These are phyloP conservation scores for Belonocnema kinseyi DNA, from an alignment of 1,140 invertebrate genomes.

Conservation along the genomic window DNA sequence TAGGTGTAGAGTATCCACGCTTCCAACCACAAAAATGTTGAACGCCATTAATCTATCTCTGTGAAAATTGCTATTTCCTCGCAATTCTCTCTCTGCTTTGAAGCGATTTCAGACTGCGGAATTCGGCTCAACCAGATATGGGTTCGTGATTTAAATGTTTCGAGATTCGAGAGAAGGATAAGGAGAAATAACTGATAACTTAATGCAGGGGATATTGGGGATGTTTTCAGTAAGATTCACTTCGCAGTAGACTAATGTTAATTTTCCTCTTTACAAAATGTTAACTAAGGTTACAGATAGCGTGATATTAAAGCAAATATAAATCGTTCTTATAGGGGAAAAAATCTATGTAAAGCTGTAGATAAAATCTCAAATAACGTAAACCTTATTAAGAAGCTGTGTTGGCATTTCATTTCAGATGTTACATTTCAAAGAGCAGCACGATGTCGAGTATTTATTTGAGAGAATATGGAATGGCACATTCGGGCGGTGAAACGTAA, in stretches of 20 bases:
- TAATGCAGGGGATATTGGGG: not conserved
- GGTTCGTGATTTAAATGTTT: constrained; percentile 16
- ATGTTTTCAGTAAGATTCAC: not conserved
- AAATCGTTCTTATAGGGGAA: no score
- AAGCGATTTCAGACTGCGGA: constrained; percentile 10
- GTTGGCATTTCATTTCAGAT: no score
- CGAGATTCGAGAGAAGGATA: not conserved
- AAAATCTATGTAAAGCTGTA: no score
- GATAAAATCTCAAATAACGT: no score
- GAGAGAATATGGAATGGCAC: not conserved
- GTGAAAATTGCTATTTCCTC: constrained; percentile 26
- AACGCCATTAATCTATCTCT: constrained; percentile 25
- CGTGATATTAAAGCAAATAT: no score
- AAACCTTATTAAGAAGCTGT: no score
- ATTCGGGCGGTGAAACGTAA: constrained; percentile 43
- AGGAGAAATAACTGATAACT: constrained; percentile 15
- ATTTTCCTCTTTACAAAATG: no score
- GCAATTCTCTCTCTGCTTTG: not conserved
- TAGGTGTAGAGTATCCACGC: not conserved
- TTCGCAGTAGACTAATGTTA: no score
- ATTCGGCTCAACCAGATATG: constrained; percentile 20
- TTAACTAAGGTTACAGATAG: no score
- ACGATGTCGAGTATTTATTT: no score
- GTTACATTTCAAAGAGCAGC: no score
- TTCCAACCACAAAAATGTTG: constrained; percentile 19